A percentile compares a stretch with the other conserved stretches of the same genome.
Evolutionary conservation across 2,113 vertebrate species (phyloP).

Genomic region (Philantomba maxwellii): DNA sequence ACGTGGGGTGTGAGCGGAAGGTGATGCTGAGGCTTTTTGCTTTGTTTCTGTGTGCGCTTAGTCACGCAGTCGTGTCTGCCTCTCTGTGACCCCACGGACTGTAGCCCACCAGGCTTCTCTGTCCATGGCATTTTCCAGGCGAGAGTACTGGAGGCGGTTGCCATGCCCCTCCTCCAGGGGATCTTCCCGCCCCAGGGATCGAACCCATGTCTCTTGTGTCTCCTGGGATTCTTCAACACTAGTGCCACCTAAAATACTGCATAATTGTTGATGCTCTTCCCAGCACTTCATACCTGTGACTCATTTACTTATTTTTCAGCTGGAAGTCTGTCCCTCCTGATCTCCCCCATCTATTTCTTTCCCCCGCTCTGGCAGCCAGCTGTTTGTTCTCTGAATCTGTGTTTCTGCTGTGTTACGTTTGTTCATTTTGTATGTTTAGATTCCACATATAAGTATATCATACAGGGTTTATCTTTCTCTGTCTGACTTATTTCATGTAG

Average conservation of each 20-base stretch:
- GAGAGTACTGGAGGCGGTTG: background rate
- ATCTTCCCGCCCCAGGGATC: background rate
- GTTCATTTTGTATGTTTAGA: background rate
- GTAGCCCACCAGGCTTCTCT: background rate
- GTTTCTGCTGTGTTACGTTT: background rate
- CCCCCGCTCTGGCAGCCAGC: background rate
- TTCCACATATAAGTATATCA: background rate
- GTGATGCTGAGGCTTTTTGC: rapidly evolving
- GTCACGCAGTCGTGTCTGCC: rapidly evolving
- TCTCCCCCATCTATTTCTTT: background rate
- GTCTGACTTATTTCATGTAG: background rate
- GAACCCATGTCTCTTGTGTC: background rate
- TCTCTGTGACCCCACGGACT: background rate
- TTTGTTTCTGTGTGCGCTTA: background rate
- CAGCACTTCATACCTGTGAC: background rate
- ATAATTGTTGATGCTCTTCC: background rate
- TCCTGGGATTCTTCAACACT: background rate
- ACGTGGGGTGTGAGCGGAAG: background rate
- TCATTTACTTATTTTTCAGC: background rate
- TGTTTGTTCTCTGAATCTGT: background rate
- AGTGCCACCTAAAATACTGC: background rate
- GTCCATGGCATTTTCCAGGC: background rate
- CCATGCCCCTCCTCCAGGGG: background rate
- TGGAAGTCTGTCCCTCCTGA: background rate
- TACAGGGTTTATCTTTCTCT: background rate